Percentiles rank a stretch among this genome's conserved stretches.
Conservation (phyloP, 2,797 vertebrate genomes). For the Artibeus lituratus region DNA sequence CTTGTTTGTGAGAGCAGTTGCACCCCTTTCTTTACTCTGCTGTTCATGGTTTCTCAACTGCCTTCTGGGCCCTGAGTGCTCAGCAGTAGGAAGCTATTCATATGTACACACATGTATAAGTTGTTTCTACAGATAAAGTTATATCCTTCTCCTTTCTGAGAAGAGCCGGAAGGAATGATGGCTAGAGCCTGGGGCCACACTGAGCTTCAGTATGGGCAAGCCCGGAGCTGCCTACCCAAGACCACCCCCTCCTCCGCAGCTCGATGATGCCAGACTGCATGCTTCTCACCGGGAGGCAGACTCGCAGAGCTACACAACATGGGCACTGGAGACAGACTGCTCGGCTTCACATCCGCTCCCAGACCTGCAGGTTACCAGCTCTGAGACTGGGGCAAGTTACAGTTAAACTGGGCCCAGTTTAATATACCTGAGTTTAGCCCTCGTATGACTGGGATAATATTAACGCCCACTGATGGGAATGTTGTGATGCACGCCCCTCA, state of each 20-base stretch:
- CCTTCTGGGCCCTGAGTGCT: not conserved
- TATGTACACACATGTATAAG: not conserved
- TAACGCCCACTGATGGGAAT: not conserved
- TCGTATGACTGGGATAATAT: not conserved
- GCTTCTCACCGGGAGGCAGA: not conserved
- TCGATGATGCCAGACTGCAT: not conserved
- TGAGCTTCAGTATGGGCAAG: not conserved
- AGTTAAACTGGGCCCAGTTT: too few species aligned
- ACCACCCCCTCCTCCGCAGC: not conserved
- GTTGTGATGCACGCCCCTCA: not conserved
- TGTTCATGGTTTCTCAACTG: not conserved
- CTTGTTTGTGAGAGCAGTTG: not conserved
- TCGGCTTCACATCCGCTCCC: not conserved
- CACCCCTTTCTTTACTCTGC: not conserved
- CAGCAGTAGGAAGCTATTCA: not conserved
- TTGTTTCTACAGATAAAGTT: not conserved
- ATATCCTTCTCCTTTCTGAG: not conserved
- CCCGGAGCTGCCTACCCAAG: not conserved
- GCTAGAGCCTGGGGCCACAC: not conserved
- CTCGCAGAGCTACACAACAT: accelerated
- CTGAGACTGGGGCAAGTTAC: not conserved
- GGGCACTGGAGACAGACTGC: not conserved
- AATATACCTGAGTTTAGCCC: not conserved
- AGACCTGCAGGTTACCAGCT: not conserved
- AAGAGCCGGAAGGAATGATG: not conserved